These are phyloP conservation scores for Ophioninae sp. DNA, from an alignment of 2,888 invertebrate genomes.

Conservation along the genomic window DNA sequence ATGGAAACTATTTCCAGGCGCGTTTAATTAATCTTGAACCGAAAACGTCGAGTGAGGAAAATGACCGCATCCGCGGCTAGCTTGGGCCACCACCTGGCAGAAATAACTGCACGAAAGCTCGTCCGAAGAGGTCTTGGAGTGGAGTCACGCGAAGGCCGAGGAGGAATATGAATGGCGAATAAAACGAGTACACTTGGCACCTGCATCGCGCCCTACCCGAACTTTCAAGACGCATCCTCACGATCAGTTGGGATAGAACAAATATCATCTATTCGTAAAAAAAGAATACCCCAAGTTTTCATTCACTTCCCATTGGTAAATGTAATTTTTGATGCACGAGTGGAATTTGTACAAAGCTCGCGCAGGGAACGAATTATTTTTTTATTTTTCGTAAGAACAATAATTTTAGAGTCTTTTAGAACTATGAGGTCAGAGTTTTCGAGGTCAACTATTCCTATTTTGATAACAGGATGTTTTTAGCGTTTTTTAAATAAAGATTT, in stretches of 20 bases:
- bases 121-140: conserved; percentile 64
- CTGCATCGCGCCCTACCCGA: conserved; percentile 65
- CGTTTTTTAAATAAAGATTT: too few species aligned
- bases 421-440: too few species aligned
- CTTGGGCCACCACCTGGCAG: conserved; percentile 73
- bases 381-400: too few species aligned
- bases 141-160: conserved; percentile 48
- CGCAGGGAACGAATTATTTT: too few species aligned
- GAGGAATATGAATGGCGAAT: conserved; percentile 60
- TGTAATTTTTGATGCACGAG: too few species aligned
- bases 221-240: conserved; percentile 26
- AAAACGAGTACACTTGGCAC: conserved; percentile 71
- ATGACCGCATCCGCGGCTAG: conserved; percentile 66
- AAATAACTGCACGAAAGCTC: conserved; percentile 71
- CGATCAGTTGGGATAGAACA: background rate
- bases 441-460: too few species aligned
- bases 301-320: background rate
- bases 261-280: background rate
- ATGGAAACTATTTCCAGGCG: conserved; percentile 75
- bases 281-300: background rate
- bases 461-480: too few species aligned
- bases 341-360: too few species aligned
- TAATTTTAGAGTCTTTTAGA: too few species aligned
- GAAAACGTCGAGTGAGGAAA: conserved; percentile 75
- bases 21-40: conserved; percentile 78